Evolutionary conservation across 2,888 invertebrate genomes (phyloP), one percentile per base, ranked within the genome.

Genomic region (Ormyrus pomaceus): DNA sequence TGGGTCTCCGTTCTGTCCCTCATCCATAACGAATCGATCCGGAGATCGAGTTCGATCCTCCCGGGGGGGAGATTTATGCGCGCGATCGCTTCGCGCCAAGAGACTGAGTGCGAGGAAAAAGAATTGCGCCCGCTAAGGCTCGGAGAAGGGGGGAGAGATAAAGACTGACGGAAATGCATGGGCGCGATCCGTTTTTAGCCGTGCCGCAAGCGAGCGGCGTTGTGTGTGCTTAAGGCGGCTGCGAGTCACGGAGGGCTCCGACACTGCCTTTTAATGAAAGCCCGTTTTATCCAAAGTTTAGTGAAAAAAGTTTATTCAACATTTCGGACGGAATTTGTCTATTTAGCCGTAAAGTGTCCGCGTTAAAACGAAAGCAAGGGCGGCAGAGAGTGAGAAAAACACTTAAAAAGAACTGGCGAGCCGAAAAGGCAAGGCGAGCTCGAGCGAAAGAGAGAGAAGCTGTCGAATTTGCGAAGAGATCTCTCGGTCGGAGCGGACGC

Each of bases 21-120:
- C 87, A 86, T 87, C 86, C 85, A 86, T 86, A 86, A 87, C 86
- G 86, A 87, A 87, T 87, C 86, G 87, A 87, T 87, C 85, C 9
- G 83, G 85, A 81, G 78, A 87, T 87, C 86, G 85, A 83, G 83
- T 82, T 84, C 86, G 87, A 86, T 87, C 84, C 84, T 77, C 79
- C 62, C 19, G 19, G 74, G 6, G 55, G 84, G 80, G 72, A 86
- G 87, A 87, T 87, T 87, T 87, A 87, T 87, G 85, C 84, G 82
- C 84, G 83, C 84, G 84, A 82, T 85, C 84, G 84, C 61, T 61
- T 50, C 50, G 45, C 45, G 53, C 71, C 34, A 51, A 58, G 58
- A 45, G 50, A 48, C 34, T 19, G 9, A 61, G 61, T 34, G 75
- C 56, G 75, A 75, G 51, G 61, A 71, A 70, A 77, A 73, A 61